These are phyloP conservation scores for Caenorhabditis doughertyi DNA, from an alignment of 2,888 invertebrate genomes.

Conservation along the genomic window DNA sequence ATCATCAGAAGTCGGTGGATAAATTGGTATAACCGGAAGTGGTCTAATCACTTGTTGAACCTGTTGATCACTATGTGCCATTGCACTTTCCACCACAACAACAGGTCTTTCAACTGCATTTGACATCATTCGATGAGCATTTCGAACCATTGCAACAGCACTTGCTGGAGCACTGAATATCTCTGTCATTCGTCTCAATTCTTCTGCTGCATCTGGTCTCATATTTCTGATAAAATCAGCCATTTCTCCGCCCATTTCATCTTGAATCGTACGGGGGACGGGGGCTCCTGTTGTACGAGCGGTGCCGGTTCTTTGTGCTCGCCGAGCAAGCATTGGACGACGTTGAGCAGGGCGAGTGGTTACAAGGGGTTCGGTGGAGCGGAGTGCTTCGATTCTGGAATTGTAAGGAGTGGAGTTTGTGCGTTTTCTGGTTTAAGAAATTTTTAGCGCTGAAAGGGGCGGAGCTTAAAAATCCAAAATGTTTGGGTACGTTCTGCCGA, in stretches of 20 bases:
- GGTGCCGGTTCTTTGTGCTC: slow-evolving; percentile 19
- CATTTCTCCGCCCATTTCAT: slow-evolving; percentile 48
- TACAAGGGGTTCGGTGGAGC: slow-evolving; percentile 31
- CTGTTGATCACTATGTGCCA: background rate
- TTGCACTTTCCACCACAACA: background rate
- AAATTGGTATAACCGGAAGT: slow-evolving; percentile 26
- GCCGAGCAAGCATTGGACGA: slow-evolving; percentile 66
- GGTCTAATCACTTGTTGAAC: slow-evolving; percentile 41
- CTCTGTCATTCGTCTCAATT: slow-evolving; percentile 35
- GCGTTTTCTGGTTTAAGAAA: background rate
- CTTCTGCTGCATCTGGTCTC: slow-evolving; percentile 20
- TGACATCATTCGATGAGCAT: slow-evolving; percentile 4
- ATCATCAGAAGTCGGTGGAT: slow-evolving; percentile 47
- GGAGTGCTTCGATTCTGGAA: slow-evolving; percentile 33
- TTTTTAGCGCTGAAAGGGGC: too few relatives aligned
- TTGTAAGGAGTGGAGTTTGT: background rate
- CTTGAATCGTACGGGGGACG: background rate
- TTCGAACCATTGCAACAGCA: background rate
- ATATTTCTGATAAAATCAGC: slow-evolving; percentile 52
- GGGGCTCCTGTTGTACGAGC: background rate
- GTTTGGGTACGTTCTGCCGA: too few relatives aligned
- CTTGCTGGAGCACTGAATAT: slow-evolving; percentile 9
- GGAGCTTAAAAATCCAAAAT: too few relatives aligned
- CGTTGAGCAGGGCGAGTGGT: slow-evolving; percentile 34
- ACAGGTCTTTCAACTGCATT: slow-evolving; percentile 4